Evolutionary conservation across 2,113 vertebrate species (phyloP).

Genomic region (Bubo scandiacus): DNA sequence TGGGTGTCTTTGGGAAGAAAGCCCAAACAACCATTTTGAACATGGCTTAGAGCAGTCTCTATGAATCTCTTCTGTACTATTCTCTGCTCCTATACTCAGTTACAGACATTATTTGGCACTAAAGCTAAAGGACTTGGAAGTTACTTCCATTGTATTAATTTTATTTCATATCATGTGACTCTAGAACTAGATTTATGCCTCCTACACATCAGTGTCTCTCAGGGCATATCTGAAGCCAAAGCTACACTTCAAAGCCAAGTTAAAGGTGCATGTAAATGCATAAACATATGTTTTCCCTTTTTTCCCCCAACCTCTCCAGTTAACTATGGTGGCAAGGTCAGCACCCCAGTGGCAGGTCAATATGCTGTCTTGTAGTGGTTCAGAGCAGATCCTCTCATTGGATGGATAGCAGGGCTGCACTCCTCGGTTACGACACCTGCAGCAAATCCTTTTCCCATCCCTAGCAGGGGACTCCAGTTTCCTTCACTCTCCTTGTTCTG

Average conservation of each 20-base stretch:
- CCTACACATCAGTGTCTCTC: not conserved
- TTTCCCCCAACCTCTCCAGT: not conserved
- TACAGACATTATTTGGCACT: not conserved
- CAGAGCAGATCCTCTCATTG: not conserved
- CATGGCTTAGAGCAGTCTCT: not conserved
- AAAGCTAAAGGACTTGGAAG: not conserved
- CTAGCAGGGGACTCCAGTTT: not conserved
- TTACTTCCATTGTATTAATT: not conserved
- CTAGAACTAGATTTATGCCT: not conserved
- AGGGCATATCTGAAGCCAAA: not conserved
- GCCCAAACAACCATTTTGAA: not conserved
- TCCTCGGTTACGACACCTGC: fast-evolving
- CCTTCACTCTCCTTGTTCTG: not conserved
- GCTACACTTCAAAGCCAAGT: not conserved
- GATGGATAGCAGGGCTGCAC: fast-evolving
- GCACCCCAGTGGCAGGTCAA: not conserved
- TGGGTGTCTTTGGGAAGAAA: not conserved
- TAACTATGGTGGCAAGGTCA: not conserved
- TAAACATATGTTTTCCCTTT: not conserved
- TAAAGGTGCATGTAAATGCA: not conserved
- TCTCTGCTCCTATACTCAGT: not conserved
- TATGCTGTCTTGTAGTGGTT: not conserved
- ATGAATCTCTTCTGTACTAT: not conserved
- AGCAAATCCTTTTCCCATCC: not conserved
- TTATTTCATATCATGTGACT: not conserved